A percentile compares a stretch with the other conserved stretches of the same genome.
These are phyloP conservation scores for Axis porcinus DNA, from an alignment of 2,113 vertebrate species.

Conservation along the genomic window DNA sequence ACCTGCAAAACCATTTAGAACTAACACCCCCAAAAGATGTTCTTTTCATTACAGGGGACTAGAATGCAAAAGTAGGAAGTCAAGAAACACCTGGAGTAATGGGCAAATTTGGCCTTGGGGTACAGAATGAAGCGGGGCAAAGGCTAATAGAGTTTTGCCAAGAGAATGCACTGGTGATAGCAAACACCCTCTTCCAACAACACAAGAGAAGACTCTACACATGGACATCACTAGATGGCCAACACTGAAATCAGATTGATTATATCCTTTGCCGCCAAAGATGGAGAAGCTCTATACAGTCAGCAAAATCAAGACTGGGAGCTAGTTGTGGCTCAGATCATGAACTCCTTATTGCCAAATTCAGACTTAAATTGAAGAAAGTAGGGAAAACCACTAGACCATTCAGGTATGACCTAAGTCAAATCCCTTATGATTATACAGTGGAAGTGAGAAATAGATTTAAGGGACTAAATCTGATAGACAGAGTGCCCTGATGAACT, in stretches of 20 bases:
- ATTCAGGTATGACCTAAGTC: background rate
- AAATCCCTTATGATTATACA: background rate
- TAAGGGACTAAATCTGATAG: background rate
- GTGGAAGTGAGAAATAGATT: background rate
- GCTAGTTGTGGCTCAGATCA: background rate
- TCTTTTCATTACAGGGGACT: background rate
- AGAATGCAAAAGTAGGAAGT: background rate
- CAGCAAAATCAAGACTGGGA: background rate
- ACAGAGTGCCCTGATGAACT: background rate
- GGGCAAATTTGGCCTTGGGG: background rate
- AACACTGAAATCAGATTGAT: background rate
- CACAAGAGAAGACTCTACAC: background rate
- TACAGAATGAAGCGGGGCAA: background rate
- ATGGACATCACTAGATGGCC: background rate
- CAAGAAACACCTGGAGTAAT: background rate
- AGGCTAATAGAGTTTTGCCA: background rate
- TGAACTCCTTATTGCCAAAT: background rate
- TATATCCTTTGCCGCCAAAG: background rate
- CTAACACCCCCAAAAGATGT: background rate
- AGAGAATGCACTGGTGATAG: background rate
- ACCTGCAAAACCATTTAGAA: background rate
- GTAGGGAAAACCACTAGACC: background rate
- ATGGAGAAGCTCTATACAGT: background rate
- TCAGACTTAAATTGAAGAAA: background rate
- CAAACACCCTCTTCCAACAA: background rate